These are phyloP conservation scores for Synanthedon formicaeformis DNA, from an alignment of 2,888 invertebrate genomes.

Conservation along the genomic window DNA sequence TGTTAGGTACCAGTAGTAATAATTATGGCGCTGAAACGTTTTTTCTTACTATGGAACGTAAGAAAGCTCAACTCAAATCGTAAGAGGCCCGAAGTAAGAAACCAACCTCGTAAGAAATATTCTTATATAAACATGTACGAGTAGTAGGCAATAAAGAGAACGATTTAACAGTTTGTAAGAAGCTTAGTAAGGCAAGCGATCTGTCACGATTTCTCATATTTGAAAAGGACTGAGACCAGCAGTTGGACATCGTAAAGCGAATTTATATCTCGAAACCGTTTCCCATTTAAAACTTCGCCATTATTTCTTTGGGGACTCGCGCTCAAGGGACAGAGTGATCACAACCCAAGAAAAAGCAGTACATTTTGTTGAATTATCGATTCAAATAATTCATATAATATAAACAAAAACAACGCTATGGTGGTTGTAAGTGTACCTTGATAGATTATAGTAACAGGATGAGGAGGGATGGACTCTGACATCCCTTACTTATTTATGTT, in stretches of 20 bases:
- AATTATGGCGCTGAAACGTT: too few relatives aligned
- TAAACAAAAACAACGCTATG: neutral
- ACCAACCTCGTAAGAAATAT: too few relatives aligned
- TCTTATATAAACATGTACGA: too few relatives aligned
- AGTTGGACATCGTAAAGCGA: constrained; percentile 23
- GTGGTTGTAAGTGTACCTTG: neutral
- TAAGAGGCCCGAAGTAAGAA: too few relatives aligned
- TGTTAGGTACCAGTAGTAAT: too few relatives aligned
- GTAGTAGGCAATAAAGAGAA: too few relatives aligned
- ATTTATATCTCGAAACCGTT: constrained; percentile 27
- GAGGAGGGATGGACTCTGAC: too few relatives aligned
- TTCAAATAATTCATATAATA: too few relatives aligned
- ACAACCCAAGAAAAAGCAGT: neutral
- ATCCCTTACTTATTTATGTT: neutral
- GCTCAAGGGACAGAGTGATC: neutral
- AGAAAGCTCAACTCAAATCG: too few relatives aligned
- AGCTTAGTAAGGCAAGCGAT: neutral
- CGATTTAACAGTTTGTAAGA: too few relatives aligned
- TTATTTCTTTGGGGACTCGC: constrained; percentile 16
- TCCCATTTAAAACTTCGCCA: constrained; percentile 24
- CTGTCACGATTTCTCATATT: constrained; percentile 10
- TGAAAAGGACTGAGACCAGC: constrained; percentile 6
- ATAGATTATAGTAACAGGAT: neutral
- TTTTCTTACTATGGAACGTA: too few relatives aligned
- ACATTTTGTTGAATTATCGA: neutral